Conservation (phyloP, 1,140 invertebrate genomes). For the Hirudo medicinalis region DNA sequence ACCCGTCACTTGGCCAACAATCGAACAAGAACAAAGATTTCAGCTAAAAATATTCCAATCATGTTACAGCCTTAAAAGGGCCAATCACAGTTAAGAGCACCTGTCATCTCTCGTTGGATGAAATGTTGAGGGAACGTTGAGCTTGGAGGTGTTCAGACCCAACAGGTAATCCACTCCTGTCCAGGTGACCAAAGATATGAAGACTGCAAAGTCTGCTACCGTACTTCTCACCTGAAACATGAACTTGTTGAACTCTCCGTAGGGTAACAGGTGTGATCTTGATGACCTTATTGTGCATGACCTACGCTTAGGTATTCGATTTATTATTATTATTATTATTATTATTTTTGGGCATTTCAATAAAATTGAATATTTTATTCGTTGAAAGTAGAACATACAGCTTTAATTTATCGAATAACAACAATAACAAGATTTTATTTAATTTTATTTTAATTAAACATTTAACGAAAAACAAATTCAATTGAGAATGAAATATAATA, state of each 20-base stretch:
- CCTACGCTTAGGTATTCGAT: background rate
- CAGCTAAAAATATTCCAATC: too few species aligned
- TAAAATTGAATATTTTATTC: too few species aligned
- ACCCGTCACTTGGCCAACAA: too few species aligned
- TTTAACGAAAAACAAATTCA: too few species aligned
- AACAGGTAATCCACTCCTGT: slow-evolving; percentile 34
- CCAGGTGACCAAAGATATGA: slow-evolving; percentile 42
- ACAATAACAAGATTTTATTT: too few species aligned
- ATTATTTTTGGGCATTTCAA: background rate
- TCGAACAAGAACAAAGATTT: too few species aligned
- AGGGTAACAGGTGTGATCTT: background rate
- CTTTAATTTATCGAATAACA: too few species aligned
- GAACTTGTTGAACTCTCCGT: slow-evolving; percentile 5
- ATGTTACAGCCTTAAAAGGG: too few species aligned
- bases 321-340: background rate
- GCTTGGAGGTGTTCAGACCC: slow-evolving; percentile 40
- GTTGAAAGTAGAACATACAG: too few species aligned
- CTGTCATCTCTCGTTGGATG: slow-evolving; percentile 5
- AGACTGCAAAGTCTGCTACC: slow-evolving; percentile 44
- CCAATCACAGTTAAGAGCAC: background rate
- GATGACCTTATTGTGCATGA: background rate
- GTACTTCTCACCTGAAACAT: slow-evolving; percentile 29
- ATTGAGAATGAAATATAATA: background rate
- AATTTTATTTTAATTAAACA: too few species aligned
- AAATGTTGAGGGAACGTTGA: slow-evolving; percentile 35